Evolutionary conservation across 53 echinoderm and acorn worm species (phyloP).

Genomic region (Echinometra lucunter): DNA sequence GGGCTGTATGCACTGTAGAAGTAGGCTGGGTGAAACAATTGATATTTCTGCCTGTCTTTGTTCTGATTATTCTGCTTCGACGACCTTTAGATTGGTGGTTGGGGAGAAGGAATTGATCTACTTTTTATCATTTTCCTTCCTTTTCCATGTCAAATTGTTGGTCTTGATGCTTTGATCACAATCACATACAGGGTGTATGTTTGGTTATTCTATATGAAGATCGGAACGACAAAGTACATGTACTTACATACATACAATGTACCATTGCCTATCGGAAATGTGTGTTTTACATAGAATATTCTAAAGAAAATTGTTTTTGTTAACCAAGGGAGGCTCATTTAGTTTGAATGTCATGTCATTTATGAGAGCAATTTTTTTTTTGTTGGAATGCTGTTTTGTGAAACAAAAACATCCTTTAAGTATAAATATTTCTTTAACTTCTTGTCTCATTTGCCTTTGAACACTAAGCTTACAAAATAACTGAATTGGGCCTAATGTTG

Average conservation of each 20-base stretch:
- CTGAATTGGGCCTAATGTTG: too few relatives aligned
- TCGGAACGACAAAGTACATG: too few relatives aligned
- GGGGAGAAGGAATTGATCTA: conserved; percentile 38
- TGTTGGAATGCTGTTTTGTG: not conserved
- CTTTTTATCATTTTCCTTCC: conserved; percentile 44
- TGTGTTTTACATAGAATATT: not conserved
- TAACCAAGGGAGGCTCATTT: not conserved
- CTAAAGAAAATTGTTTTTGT: not conserved
- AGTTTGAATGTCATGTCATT: not conserved
- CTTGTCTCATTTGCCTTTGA: too few relatives aligned
- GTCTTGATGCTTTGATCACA: not conserved
- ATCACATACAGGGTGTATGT: too few relatives aligned
- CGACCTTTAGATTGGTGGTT: not conserved
- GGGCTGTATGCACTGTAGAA: not conserved
- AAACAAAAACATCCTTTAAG: not conserved
- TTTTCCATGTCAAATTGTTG: not conserved
- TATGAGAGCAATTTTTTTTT: not conserved
- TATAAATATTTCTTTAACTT: too few relatives aligned
- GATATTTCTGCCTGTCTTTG: not conserved
- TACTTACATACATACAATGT: not conserved
- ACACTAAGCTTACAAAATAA: too few relatives aligned
- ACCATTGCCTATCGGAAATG: too few relatives aligned
- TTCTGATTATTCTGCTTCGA: not conserved
- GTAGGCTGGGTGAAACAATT: conserved; percentile 33
- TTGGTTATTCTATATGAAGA: not conserved